Conservation (phyloP, 2,888 invertebrate genomes). For the Anthophora plumipes region DNA sequence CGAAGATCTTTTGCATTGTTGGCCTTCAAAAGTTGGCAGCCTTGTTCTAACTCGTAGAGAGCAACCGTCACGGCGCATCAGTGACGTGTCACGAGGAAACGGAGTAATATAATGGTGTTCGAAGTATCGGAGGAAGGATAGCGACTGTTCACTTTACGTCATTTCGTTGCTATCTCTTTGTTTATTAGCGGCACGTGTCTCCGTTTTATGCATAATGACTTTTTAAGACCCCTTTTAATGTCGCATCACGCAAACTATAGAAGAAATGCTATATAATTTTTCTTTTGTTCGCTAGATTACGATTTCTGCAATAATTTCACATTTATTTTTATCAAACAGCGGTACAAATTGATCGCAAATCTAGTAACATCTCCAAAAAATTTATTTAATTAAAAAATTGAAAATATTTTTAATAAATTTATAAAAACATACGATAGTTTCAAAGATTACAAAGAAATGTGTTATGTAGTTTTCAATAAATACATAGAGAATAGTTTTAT, state of each 20-base stretch:
- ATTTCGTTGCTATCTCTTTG: constrained; percentile 75
- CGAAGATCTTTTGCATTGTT: constrained; percentile 34
- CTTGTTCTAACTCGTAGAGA: constrained; percentile 58
- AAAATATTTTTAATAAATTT: neutral
- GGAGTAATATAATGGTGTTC: constrained; percentile 62
- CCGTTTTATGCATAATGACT: constrained; percentile 43
- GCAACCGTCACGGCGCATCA: constrained; percentile 71
- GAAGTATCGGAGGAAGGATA: constrained; percentile 43
- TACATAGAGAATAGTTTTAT: neutral
- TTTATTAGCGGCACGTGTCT: constrained; percentile 57
- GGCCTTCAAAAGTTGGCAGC: constrained; percentile 56
- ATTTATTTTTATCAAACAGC: neutral
- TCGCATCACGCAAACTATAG: neutral
- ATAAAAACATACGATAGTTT: neutral
- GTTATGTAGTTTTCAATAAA: too few relatives aligned
- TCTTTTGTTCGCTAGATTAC: neutral
- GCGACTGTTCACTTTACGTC: constrained; percentile 69
- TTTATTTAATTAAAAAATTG: neutral
- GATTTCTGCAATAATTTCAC: neutral
- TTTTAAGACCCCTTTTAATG: constrained; percentile 33
- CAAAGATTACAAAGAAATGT: neutral
- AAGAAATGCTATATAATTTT: neutral
- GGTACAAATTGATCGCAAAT: neutral
- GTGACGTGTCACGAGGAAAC: constrained; percentile 74
- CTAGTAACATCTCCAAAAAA: neutral